Base-by-base conservation (phyloP, 2,113 vertebrate species). In the Pteruthius melanotis region DNA sequence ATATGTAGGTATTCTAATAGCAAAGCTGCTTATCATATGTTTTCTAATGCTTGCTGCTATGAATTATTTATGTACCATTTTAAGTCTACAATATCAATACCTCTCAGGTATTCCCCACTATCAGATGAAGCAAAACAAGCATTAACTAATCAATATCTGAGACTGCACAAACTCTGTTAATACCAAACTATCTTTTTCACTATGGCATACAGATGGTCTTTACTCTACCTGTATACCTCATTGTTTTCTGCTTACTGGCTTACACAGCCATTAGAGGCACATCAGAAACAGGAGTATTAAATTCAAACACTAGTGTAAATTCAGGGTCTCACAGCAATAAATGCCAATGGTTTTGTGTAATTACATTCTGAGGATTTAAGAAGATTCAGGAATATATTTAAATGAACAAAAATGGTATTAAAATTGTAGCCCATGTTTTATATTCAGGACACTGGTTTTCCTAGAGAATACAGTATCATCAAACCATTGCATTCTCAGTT, bases 11-110 rank as follows among this genome's bases (percentile, higher is more conserved):
- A 90, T 47, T 88, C 72, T 64, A 63, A 91, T 27, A 81, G 56
- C 15, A 13, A 93, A 95, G 61, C 44, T 83, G 33, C 79, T 94
- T 81, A 80, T 80, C 45, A 11, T 82, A 61, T 37, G 30, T 69
- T 96, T 91, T 77, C 87, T 95, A 88, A 63, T 33, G 59, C 56
- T 83, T 86, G 54, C 66, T 93, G 82, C 30, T n/a, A 52, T 95
- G 66, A 94, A 90, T 95, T 83, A 94, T 95, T 94, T 52, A 95
- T 66, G 52, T 44, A 35, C 27, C 64, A 70, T 87, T 93, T 91
- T 75, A 89, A 94, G 44, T 33, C 35, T 82, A 69, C 60, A 92
- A 28, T 87, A 95, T 69, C 8, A 4, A 40, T 89, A 87, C 26
- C 77, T 91, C 93, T 94, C 47, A 70, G 76, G 47, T 88, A 88